Percentiles rank a stretch among this genome's conserved stretches.
Conservation (phyloP, 2,797 vertebrate genomes). For the Onychomys torridus region DNA sequence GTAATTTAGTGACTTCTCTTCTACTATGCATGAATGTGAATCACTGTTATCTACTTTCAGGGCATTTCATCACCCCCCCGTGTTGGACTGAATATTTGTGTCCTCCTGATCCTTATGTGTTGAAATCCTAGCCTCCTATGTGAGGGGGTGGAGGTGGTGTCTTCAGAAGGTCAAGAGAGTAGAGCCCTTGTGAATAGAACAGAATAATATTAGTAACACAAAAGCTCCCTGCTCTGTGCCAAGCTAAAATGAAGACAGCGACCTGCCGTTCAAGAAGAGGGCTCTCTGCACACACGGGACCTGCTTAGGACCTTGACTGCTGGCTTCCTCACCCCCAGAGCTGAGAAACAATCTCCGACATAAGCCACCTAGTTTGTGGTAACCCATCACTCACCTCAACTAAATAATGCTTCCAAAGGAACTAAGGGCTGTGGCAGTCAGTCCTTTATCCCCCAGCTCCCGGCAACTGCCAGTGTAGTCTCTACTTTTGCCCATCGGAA, state of each 20-base stretch:
- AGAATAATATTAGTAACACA: not conserved
- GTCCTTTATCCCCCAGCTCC: not conserved
- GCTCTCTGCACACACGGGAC: not conserved
- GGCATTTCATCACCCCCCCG: not conserved
- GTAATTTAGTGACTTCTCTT: not conserved
- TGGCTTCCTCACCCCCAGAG: not conserved
- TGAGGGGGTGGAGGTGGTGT: not conserved
- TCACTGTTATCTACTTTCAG: not conserved
- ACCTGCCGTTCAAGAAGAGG: not conserved
- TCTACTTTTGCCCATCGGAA: not conserved
- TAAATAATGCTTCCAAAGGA: not conserved
- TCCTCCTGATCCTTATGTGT: not conserved
- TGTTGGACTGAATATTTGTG: not conserved
- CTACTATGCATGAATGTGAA: no score
- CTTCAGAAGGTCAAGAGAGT: not conserved
- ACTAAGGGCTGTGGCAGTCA: not conserved
- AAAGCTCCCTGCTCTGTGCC: not conserved
- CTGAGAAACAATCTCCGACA: not conserved
- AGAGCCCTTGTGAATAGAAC: no score
- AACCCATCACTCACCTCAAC: not conserved
- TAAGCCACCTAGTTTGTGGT: not conserved
- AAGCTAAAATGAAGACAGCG: not conserved
- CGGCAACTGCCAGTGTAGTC: not conserved
- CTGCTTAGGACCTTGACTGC: not conserved
- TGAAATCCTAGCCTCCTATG: not conserved